Base-by-base conservation (phyloP, 2,888 invertebrate genomes). In the Helobdella robusta region DNA sequence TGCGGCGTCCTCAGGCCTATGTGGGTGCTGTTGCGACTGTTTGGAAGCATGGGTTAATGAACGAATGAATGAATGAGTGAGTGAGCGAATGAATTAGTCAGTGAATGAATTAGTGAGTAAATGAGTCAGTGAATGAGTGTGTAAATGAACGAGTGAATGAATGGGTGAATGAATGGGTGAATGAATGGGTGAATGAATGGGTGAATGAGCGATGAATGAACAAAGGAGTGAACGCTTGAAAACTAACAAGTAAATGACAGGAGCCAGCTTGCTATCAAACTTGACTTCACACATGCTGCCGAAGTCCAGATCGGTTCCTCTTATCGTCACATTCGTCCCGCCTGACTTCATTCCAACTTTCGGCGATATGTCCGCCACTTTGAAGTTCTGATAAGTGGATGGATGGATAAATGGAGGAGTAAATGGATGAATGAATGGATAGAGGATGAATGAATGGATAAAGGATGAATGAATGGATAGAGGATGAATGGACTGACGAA, bases 11-110 rank as follows among this genome's bases (percentile, higher is more conserved):
- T 32, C n/a, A 64, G 28, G 36, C 36, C 23, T 23, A 64, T 15
- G 20, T 64, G 64, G 40, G 64, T 64, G 25, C 58, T 15, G 32
- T 56, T 64, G 11, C 64, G 54, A 20, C 64, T 64, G 44, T 23
- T n/a, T n/a, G n/a, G n/a, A n/a, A n/a, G n/a, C n/a, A n/a, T n/a
- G n/a, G n/a, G n/a, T n/a, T n/a, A n/a, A n/a, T n/a, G n/a, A n/a
- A n/a, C n/a, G n/a, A n/a, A n/a, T n/a, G n/a, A n/a, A n/a, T n/a
- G n/a, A n/a, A n/a, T n/a, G n/a, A n/a, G n/a, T n/a, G n/a, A n/a
- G n/a, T n/a, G n/a, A n/a, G n/a, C n/a, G n/a, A n/a, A n/a, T n/a
- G n/a, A n/a, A n/a, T n/a, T n/a, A n/a, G n/a, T n/a, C n/a, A n/a
- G n/a, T n/a, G n/a, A n/a, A n/a, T n/a, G n/a, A n/a, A n/a, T n/a